A percentile compares a stretch with the other conserved stretches of the same genome.
These are phyloP conservation scores for Temnothorax unifasciatus DNA, from an alignment of 2,888 invertebrate genomes.

Conservation along the genomic window DNA sequence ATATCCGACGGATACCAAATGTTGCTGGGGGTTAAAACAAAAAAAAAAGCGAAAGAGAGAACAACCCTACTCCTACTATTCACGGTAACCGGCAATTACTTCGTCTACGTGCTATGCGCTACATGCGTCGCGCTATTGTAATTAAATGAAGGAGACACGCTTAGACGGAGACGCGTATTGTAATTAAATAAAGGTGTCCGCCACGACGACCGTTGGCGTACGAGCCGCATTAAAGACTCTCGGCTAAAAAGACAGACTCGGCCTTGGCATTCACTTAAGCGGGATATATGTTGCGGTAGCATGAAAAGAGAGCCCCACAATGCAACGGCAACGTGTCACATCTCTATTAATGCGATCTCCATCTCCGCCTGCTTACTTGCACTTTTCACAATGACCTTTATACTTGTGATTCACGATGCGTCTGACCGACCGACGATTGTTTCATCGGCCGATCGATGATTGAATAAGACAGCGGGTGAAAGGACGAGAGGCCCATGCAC, in stretches of 20 bases:
- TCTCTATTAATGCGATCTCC: constrained; percentile 54
- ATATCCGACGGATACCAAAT: constrained; percentile 81
- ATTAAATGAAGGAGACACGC: constrained; percentile 81
- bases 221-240: constrained; percentile 40
- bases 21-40: constrained; percentile 81
- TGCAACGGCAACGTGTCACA: constrained; percentile 54
- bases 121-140: constrained; percentile 78
- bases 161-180: constrained; percentile 57
- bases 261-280: constrained; percentile 53
- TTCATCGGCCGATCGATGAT: constrained; percentile 51
- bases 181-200: constrained; percentile 52
- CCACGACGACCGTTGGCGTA: constrained; percentile 53
- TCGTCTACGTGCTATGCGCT: constrained; percentile 78
- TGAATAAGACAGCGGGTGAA: constrained; percentile 27
- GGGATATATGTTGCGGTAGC: constrained; percentile 46
- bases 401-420: constrained; percentile 47
- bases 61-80: constrained; percentile 72
- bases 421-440: constrained; percentile 45
- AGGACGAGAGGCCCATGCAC: constrained; percentile 25
- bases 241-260: constrained; percentile 30
- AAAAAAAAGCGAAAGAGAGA: constrained; percentile 61
- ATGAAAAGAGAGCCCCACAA: constrained; percentile 46
- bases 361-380: constrained; percentile 54
- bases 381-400: constrained; percentile 55
- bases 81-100: constrained; percentile 83